Percentiles rank a stretch among this genome's conserved stretches.
phyloP scores from a whole-genome alignment of 30 jellyfish, hydroid and myxozoan genomes.

The Turritopsis dohrnii region DNA sequence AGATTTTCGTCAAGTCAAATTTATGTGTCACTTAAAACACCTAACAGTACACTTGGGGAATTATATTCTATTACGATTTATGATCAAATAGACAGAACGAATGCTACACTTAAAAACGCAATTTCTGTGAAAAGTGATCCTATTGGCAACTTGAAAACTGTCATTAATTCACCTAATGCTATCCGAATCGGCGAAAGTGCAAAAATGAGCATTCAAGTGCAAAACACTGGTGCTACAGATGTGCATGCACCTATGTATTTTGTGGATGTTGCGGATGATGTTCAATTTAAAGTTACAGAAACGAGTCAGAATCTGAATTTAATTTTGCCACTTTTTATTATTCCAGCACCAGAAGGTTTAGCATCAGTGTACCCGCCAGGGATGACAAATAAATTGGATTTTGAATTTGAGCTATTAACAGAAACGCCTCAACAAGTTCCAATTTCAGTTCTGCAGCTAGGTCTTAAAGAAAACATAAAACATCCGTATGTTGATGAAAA shows the following conservation, averaged over 20 bases:
- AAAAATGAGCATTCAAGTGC: slow-evolving; percentile 3
- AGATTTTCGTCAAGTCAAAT: slow-evolving; percentile 28
- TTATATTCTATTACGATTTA: neutral
- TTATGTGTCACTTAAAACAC: slow-evolving; percentile 15
- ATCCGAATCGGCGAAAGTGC: slow-evolving; percentile 21
- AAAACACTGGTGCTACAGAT: slow-evolving; percentile 35
- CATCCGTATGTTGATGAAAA: slow-evolving; percentile 21
- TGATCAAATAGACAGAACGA: neutral
- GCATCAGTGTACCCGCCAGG: slow-evolving; percentile 33
- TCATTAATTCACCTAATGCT: slow-evolving; percentile 26
- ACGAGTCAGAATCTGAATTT: neutral
- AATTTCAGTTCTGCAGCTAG: neutral
- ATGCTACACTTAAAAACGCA: neutral
- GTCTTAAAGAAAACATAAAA: neutral
- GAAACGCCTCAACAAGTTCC: neutral
- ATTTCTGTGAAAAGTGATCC: slow-evolving; percentile 11
- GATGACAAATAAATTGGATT: neutral
- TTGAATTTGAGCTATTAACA: neutral
- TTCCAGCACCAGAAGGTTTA: slow-evolving; percentile 28
- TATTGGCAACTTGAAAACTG: slow-evolving; percentile 10
- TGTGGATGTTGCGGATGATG: slow-evolving; percentile 22
- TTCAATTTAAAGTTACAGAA: neutral
- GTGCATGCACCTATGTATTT: slow-evolving; percentile 4
- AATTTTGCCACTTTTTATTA: neutral
- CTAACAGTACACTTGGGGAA: slow-evolving; percentile 11